Evolutionary conservation across 2,113 vertebrate genomes (phyloP), one percentile per base, ranked within the genome.

Genomic region (Glareola pratincola): DNA sequence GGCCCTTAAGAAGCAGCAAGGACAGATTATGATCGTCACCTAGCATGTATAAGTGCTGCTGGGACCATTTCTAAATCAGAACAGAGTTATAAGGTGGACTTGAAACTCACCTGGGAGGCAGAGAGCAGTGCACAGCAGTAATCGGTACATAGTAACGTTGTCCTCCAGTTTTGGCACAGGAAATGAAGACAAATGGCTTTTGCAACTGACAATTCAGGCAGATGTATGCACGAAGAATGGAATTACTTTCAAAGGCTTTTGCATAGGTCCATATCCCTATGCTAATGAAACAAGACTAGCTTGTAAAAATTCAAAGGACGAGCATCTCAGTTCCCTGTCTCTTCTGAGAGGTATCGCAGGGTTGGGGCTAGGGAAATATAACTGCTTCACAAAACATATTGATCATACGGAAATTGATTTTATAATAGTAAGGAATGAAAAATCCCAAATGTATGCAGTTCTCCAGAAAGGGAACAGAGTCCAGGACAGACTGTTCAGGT

Each of bases 111-210:
- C 66, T 82, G 84, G 81, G 81, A 88, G 47, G n/a, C 6, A 48
- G 77, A 34, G 47, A 64, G 62, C n/a, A 34, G 48, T 10, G 43
- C 18, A 14, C 69, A 21, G 56, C 68, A 86, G 48, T 43, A 87
- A 60, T 6, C 67, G 83, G 54, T 41, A 84, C 47, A 56, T 26
- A 75, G 79, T 4, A 79, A 66, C 0, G 0, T 4, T 77, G 45
- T 80, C 41, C 41, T 69, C 59, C 3, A 2, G 27, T 26, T 91
- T 47, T 72, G 56, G 51, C 37, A n/a, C 10, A 68, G 48, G 57
- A 85, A 87, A 92, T 64, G 19, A 96, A 97, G 83, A 83, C 8
- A 88, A 83, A 94, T 24, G 22, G 17, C 43, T 91, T 82, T 73
- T 85, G 48, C 39, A 72, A 26, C 9, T 51, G 74, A 30, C 7